Percentiles rank a stretch among this genome's conserved stretches.
Conservation (phyloP, 2,113 vertebrate genomes). For the Burhinus bistriatus region DNA sequence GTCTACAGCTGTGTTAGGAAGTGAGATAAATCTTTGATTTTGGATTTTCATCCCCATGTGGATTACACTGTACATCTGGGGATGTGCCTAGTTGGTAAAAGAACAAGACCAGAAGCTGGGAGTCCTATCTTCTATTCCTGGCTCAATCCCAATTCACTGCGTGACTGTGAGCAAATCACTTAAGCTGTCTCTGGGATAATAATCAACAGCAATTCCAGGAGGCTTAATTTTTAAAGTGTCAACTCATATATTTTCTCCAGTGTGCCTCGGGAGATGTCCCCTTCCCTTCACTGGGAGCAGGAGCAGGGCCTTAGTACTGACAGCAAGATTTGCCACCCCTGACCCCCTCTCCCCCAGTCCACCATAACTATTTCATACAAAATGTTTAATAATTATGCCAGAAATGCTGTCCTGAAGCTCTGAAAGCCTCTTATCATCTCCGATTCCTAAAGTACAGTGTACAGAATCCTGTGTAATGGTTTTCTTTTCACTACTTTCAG, state of each 20-base stretch:
- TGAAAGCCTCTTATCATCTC: slow-evolving; percentile 46
- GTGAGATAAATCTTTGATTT: slow-evolving; percentile 30
- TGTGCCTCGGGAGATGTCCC: background rate
- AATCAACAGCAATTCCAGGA: slow-evolving; percentile 49
- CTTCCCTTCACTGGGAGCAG: background rate
- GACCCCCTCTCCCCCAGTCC: background rate
- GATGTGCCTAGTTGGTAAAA: background rate
- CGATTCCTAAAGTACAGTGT: background rate
- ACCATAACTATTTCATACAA: slow-evolving; percentile 5
- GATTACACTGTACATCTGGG: background rate
- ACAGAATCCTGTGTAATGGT: slow-evolving; percentile 10
- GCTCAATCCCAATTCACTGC: slow-evolving; percentile 22
- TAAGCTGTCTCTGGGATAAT: slow-evolving; percentile 60
- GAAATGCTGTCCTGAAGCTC: slow-evolving; percentile 5
- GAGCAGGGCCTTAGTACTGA: background rate
- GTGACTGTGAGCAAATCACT: slow-evolving; percentile 56
- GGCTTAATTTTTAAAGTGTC: slow-evolving; percentile 61
- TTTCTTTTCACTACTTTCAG: slow-evolving; percentile 28
- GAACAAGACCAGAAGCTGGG: background rate
- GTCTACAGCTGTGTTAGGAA: background rate
- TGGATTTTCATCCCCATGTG: background rate
- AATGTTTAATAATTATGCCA: slow-evolving; percentile 24
- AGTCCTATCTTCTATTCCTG: slow-evolving; percentile 38
- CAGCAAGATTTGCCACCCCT: slow-evolving; percentile 26
- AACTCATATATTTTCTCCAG: background rate